Conservation (phyloP, 2,113 vertebrate genomes). For the Albula goreensis region DNA sequence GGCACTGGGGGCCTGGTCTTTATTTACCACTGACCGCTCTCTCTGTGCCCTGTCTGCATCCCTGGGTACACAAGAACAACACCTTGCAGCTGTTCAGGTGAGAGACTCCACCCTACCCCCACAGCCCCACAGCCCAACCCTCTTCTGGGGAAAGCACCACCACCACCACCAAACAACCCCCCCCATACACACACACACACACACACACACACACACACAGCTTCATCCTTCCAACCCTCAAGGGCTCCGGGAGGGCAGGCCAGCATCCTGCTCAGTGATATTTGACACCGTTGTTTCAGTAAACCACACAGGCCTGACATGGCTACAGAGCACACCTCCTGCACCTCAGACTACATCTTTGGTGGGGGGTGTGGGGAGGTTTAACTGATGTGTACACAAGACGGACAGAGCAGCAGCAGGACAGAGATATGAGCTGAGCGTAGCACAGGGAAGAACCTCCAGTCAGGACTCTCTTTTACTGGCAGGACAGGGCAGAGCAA, state of each 20-base stretch:
- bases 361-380: not conserved
- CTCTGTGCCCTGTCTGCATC: not conserved
- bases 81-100: slow-evolving; percentile 3
- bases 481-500: not conserved
- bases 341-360: slow-evolving; percentile 8
- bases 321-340: not conserved
- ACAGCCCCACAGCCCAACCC: not conserved
- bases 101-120: not conserved
- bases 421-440: not conserved
- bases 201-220: slow-evolving; percentile 16
- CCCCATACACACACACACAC: slow-evolving; percentile 28
- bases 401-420: not conserved
- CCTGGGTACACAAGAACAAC: not conserved
- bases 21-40: not conserved
- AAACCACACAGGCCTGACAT: slow-evolving; percentile 4
- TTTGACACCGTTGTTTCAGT: slow-evolving; percentile 27
- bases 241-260: slow-evolving; percentile 13
- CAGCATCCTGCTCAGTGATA: slow-evolving; percentile 32
- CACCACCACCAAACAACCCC: not conserved
- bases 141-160: not conserved
- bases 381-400: not conserved
- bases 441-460: not conserved
- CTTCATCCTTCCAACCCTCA: not conserved
- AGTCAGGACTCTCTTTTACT: not conserved
- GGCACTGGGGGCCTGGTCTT: slow-evolving; percentile 1